Conservation (phyloP, 2,888 invertebrate species). For the Coelinius sp. region DNA sequence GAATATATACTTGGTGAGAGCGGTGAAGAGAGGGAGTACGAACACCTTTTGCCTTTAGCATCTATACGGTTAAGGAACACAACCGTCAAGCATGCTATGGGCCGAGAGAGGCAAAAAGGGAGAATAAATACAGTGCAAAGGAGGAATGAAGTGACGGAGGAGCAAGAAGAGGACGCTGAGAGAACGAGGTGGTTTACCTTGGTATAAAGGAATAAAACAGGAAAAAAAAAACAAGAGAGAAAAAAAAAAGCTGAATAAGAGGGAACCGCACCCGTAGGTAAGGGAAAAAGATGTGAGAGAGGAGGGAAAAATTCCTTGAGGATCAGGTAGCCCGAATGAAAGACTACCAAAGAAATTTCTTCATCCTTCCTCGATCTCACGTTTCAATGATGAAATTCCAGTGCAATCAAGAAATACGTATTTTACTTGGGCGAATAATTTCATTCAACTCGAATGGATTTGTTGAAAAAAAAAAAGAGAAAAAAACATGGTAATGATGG, state of each 20-base stretch:
- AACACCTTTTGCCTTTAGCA: slow-evolving; percentile 21
- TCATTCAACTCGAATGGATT: neutral
- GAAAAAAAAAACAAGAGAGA: neutral
- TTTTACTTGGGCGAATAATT: neutral
- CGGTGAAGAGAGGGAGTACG: neutral
- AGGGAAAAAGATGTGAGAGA: slow-evolving; percentile 38
- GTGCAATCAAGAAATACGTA: neutral
- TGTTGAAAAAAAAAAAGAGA: no score
- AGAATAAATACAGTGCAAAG: slow-evolving; percentile 22
- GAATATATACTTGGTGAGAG: slow-evolving; percentile 7
- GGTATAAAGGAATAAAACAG: slow-evolving; percentile 28
- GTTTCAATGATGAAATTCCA: neutral
- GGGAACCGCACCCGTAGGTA: slow-evolving; percentile 11
- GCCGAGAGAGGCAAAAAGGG: slow-evolving; percentile 21
- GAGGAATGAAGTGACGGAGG: slow-evolving; percentile 26
- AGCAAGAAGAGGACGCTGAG: slow-evolving; percentile 26
- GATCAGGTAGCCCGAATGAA: slow-evolving; percentile 32
- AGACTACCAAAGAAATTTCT: slow-evolving; percentile 29
- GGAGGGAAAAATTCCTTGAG: slow-evolving; percentile 35
- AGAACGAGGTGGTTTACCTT: slow-evolving; percentile 36
- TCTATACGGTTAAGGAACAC: neutral
- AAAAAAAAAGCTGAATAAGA: slow-evolving; percentile 5
- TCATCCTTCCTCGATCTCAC: neutral
- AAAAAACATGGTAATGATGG: no score
- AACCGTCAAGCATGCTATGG: slow-evolving; percentile 9